Conservation (phyloP, 30 jellyfish, hydroid and myxozoan species). For the Hydractinia echinata region DNA sequence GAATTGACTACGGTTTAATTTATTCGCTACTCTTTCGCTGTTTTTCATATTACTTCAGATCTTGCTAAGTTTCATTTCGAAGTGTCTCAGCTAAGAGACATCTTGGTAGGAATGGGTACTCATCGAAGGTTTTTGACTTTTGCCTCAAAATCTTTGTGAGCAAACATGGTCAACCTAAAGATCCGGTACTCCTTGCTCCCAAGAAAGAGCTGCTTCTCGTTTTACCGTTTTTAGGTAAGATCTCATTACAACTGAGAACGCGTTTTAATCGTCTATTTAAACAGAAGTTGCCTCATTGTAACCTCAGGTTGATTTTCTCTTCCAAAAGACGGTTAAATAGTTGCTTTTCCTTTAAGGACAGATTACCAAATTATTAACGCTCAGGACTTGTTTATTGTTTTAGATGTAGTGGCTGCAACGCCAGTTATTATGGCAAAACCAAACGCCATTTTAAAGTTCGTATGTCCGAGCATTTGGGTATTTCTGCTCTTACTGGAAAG, state of each 20-base stretch:
- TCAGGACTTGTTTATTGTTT: constrained; percentile 21
- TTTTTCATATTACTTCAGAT: too few relatives aligned
- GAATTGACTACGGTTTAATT: too few relatives aligned
- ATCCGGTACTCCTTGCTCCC: neutral
- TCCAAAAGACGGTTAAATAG: constrained; percentile 23
- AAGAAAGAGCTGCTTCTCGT: neutral
- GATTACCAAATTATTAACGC: constrained; percentile 14
- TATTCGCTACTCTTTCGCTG: too few relatives aligned
- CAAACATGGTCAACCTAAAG: neutral
- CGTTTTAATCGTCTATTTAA: neutral
- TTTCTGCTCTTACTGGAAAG: neutral
- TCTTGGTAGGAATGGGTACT: neutral
- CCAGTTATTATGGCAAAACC: constrained; percentile 40
- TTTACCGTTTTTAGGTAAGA: neutral
- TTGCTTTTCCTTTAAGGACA: constrained; percentile 24
- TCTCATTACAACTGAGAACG: neutral
- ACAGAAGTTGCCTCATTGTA: constrained; percentile 3
- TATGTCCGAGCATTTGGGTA: constrained; percentile 1
- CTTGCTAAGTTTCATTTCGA: neutral
- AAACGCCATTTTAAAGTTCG: constrained; percentile 14
- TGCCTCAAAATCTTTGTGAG: neutral
- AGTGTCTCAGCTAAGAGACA: neutral
- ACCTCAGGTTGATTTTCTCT: constrained; percentile 9
- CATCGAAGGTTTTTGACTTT: neutral
- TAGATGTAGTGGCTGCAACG: constrained; percentile 41